These are phyloP conservation scores for Aethes cnicana DNA, from an alignment of 2,888 invertebrate genomes.

Conservation along the genomic window DNA sequence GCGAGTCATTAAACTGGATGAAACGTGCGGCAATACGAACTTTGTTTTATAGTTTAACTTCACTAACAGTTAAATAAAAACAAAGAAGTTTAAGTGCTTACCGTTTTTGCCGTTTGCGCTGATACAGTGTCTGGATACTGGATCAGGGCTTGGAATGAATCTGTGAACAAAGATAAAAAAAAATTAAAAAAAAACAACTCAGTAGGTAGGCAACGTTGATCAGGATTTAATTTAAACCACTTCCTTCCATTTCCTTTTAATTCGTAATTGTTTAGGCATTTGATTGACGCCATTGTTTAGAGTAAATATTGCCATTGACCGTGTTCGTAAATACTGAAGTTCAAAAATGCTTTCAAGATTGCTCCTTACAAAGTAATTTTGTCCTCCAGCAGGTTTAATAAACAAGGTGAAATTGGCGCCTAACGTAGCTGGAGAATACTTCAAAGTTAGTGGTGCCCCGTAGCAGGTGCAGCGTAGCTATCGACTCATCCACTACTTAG, in stretches of 20 bases:
- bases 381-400: constrained; percentile 52
- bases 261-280: no score
- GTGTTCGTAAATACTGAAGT: no score
- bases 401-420: constrained; percentile 65
- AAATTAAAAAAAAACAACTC: constrained; percentile 29
- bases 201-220: no score
- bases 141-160: constrained; percentile 98
- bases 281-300: no score
- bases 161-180: constrained; percentile 81
- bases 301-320: constrained; percentile 6
- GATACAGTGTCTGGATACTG: constrained; percentile 98
- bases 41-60: constrained; percentile 75
- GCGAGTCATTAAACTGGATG: constrained; percentile 74
- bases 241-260: no score
- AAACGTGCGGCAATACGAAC: constrained; percentile 73
- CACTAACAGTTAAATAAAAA: constrained; percentile 74
- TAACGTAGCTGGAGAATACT: constrained; percentile 48
- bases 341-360: constrained; percentile 3
- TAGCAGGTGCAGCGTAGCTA: constrained; percentile 70
- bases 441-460: constrained; percentile 50
- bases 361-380: constrained; percentile 53
- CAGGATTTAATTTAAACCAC: no score
- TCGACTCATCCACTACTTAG: constrained; percentile 66
- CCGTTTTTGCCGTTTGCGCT: constrained; percentile 98
- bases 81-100: constrained; percentile 81